These are phyloP conservation scores for Notamacropus eugenii DNA, from an alignment of 2,797 vertebrate genomes.

Conservation along the genomic window DNA sequence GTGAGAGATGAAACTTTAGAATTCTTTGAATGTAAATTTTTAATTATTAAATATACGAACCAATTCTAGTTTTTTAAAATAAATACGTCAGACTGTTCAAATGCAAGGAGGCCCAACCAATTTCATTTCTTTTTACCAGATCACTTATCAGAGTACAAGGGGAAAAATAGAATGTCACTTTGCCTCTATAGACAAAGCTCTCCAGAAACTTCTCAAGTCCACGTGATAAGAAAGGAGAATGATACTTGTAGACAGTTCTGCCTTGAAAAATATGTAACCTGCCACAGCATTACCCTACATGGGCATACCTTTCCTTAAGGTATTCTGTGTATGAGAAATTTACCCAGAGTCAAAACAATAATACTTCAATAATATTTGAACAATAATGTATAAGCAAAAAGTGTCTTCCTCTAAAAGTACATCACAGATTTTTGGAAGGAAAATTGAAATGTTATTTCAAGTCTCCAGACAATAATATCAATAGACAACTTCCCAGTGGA, in stretches of 20 bases:
- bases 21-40: neutral
- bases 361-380: too few relatives aligned
- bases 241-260: conserved; percentile 27
- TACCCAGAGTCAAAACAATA: conserved; percentile 23
- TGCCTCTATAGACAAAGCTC: neutral
- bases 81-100: neutral
- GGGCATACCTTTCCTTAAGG: neutral
- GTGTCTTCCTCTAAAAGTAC: conserved; percentile 43
- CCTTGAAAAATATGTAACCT: neutral
- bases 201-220: neutral
- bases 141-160: neutral
- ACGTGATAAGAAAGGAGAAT: neutral
- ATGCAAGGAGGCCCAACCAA: neutral
- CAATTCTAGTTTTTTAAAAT: neutral
- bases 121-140: neutral
- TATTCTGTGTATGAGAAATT: conserved; percentile 3
- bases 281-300: neutral
- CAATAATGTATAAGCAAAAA: conserved; percentile 57
- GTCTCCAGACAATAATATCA: conserved; percentile 70
- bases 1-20: neutral
- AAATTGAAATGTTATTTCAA: conserved; percentile 69
- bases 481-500: conserved; percentile 67
- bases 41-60: neutral
- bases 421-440: conserved; percentile 61
- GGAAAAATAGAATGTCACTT: neutral